These are phyloP conservation scores for Gnathonemus longibarbis DNA, from an alignment of 2,113 vertebrate genomes.

Conservation along the genomic window DNA sequence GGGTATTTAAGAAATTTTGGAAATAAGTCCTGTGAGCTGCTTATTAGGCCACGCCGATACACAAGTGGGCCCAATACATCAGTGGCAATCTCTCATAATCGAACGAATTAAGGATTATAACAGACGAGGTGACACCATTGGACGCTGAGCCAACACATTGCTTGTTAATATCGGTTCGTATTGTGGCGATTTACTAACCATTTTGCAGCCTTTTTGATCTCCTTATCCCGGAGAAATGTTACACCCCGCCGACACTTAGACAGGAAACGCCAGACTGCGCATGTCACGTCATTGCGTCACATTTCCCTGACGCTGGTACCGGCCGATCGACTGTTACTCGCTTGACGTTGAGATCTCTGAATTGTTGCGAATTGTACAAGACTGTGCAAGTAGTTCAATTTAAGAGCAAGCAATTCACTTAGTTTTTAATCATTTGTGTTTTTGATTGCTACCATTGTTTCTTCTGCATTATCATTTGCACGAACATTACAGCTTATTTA, in stretches of 20 bases:
- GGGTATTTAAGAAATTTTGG: not conserved
- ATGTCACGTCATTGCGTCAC: slow-evolving; percentile 52
- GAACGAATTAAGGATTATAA: slow-evolving; percentile 26
- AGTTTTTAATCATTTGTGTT: not conserved
- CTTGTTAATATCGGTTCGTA: slow-evolving; percentile 32
- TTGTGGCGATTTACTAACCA: slow-evolving; percentile 72
- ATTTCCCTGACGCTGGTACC: not conserved
- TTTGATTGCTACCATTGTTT: not conserved
- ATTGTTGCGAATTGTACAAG: not conserved
- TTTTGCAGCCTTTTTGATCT: slow-evolving; percentile 69
- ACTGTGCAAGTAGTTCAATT: not conserved
- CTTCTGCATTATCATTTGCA: not conserved
- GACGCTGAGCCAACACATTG: slow-evolving; percentile 12
- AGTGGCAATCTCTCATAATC: slow-evolving; percentile 72
- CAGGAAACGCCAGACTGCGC: slow-evolving; percentile 70
- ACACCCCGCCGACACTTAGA: slow-evolving; percentile 57
- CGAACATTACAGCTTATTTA: no score
- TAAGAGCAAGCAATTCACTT: not conserved
- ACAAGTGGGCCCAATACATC: slow-evolving; percentile 11
- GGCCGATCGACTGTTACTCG: not conserved
- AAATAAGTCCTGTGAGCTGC: not conserved
- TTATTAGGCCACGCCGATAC: not conserved
- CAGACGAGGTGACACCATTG: slow-evolving; percentile 13
- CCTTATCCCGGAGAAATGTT: slow-evolving; percentile 62
- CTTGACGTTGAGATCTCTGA: no score